These are phyloP conservation scores for Harpegnathos saltator DNA, from an alignment of 1,140 invertebrate genomes.

Conservation along the genomic window DNA sequence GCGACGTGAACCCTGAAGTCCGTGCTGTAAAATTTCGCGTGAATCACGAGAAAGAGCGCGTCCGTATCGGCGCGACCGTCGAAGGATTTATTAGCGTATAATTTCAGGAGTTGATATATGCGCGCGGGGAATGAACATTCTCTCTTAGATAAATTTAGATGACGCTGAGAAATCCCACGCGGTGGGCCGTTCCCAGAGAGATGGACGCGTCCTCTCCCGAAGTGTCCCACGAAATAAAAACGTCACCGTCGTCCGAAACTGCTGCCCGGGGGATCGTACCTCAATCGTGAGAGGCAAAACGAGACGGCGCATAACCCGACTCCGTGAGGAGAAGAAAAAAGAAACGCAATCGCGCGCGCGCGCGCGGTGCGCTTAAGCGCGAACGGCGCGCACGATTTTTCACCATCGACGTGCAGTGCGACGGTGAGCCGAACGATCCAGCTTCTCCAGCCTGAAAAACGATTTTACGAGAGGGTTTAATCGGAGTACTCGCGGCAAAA, in stretches of 20 bases:
- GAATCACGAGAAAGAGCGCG: background rate
- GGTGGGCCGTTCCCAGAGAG: slow-evolving; percentile 38
- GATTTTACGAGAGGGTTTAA: too few relatives aligned
- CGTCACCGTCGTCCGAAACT: slow-evolving; percentile 54
- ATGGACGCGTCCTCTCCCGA: slow-evolving; percentile 25
- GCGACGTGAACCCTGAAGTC: background rate
- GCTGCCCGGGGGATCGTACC: slow-evolving; percentile 54
- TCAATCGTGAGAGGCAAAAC: slow-evolving; percentile 59
- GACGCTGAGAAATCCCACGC: slow-evolving; percentile 11
- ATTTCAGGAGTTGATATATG: slow-evolving; percentile 39
- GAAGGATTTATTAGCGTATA: slow-evolving; percentile 40
- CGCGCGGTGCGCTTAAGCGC: background rate
- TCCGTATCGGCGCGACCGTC: background rate
- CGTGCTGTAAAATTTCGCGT: background rate
- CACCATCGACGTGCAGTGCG: slow-evolving; percentile 26
- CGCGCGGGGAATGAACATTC: background rate
- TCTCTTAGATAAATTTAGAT: slow-evolving; percentile 48
- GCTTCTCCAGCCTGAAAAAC: too few relatives aligned
- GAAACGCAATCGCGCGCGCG: slow-evolving; percentile 12
- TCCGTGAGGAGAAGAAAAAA: slow-evolving; percentile 23
- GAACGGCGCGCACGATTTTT: slow-evolving; percentile 26
- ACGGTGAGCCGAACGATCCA: too few relatives aligned
- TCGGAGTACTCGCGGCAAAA: too few relatives aligned
- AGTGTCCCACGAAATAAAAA: slow-evolving; percentile 53
- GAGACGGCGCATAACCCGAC: slow-evolving; percentile 52